Evolutionary conservation across 2,888 invertebrate species (phyloP), one percentile per base, ranked within the genome.

Genomic region (Alloscopus bannaensis): DNA sequence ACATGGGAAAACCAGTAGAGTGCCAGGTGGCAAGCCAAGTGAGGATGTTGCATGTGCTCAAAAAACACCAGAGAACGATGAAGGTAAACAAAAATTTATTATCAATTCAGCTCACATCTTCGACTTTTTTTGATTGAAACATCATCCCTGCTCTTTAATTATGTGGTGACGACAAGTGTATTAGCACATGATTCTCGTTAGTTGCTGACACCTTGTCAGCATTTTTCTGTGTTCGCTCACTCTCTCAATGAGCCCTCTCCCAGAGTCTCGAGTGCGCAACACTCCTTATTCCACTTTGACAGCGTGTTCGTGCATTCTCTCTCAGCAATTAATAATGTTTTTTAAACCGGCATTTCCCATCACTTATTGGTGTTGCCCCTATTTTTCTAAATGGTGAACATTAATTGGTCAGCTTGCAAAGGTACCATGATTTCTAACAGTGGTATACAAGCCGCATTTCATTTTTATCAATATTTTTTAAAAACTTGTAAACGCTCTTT

Each of bases 81-180:
- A n/a, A n/a, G n/a, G n/a, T n/a, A n/a, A n/a, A 57, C 31, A 59
- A 77, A 70, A 71, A 72, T 50, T 20, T 26, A 82, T 84, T 84
- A 84, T 60, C 24, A 70, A 84, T 84, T 82, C 84, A 75, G 69
- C 81, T 84, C 84, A 84, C 81, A 82, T 80, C 71, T 20, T 45
- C 52, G 22, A 64, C 70, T 70, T 69, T 59, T 75, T 81, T 84
- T 84, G 82, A 84, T 84, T 84, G 82, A 84, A 82, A 84, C 79
- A 82, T 81, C 77, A 81, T 80, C 76, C 55, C 40, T 47, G 52
- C 62, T 47, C 31, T 40, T 66, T 83, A 81, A 83, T 83, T 81
- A 80, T 78, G 78, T 71, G 71, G 65, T 78, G 71, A 70, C 22
- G 78, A 78, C 78, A 78, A 70, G 76, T 66, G 64, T 52, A 70